phyloP scores from a whole-genome alignment of 2,888 invertebrate species.

The Patella depressa region DNA sequence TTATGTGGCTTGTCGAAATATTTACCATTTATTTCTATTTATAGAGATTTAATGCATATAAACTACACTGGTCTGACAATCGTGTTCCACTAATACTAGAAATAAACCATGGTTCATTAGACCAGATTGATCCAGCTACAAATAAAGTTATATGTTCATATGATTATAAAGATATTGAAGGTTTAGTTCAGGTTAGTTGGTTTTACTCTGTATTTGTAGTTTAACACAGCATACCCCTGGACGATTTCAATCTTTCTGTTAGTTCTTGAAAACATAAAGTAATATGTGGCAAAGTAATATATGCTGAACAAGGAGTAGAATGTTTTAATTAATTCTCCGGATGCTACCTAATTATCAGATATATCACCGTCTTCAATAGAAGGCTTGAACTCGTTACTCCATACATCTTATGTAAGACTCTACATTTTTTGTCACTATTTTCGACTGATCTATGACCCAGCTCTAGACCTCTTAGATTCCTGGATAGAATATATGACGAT shows the following conservation, averaged over 20 bases:
- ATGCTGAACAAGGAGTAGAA: no score
- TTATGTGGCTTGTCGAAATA: no score
- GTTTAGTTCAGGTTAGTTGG: constrained; percentile 74
- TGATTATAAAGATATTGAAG: constrained; percentile 88
- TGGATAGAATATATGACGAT: no score
- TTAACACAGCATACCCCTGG: no score
- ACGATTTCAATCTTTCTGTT: not conserved
- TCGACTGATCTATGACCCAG: no score
- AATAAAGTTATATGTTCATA: constrained; percentile 87
- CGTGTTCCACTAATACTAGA: constrained; percentile 89
- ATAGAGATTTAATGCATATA: constrained; percentile 89
- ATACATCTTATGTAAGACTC: no score
- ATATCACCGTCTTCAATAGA: no score
- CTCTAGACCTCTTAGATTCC: no score
- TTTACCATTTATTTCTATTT: constrained; percentile 36
- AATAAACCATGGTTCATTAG: constrained; percentile 91
- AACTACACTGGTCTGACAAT: constrained; percentile 97
- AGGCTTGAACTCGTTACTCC: no score
- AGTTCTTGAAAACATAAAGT: not conserved
- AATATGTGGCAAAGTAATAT: not conserved
- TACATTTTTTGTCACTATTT: no score
- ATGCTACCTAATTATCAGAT: no score
- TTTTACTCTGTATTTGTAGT: not conserved
- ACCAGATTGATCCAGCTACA: constrained; percentile 91
- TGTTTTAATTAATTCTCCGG: no score